Percentiles rank a stretch among this genome's conserved stretches.
Evolutionary conservation across 2,888 invertebrate genomes (phyloP).

Genomic region (Tribolium freemani): DNA sequence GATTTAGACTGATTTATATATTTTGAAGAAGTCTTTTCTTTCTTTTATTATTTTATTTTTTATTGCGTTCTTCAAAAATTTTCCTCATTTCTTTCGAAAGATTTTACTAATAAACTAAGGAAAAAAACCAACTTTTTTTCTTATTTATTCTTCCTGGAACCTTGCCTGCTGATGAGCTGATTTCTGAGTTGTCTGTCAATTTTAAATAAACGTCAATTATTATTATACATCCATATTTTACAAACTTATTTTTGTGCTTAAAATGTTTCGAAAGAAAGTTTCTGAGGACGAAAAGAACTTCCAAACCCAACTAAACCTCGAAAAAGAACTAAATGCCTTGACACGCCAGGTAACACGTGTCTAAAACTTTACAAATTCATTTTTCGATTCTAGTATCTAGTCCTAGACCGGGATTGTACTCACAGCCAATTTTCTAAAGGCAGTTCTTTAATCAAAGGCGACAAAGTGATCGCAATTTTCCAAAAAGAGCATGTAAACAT

Average conservation of each 20-base stretch:
- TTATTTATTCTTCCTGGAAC: no score
- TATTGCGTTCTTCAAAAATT: no score
- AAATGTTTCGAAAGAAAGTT: background rate
- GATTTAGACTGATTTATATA: no score
- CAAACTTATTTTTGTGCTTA: background rate
- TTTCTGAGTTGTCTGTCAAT: no score
- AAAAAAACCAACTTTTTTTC: no score
- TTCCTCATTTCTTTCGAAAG: no score
- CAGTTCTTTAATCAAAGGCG: slow-evolving; percentile 68
- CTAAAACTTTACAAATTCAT: background rate
- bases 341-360: background rate
- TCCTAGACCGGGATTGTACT: background rate
- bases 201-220: background rate
- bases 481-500: slow-evolving; percentile 77
- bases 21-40: no score
- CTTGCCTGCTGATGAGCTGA: no score
- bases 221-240: background rate
- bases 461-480: slow-evolving; percentile 74
- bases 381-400: background rate
- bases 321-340: background rate
- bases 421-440: background rate
- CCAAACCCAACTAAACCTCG: background rate
- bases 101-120: no score
- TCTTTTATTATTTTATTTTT: no score
- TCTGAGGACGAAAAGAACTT: background rate